Percentiles rank a stretch among this genome's conserved stretches.
phyloP scores from a whole-genome alignment of 2,113 vertebrate genomes.

The Pseudorhombus dupliciocellatus region DNA sequence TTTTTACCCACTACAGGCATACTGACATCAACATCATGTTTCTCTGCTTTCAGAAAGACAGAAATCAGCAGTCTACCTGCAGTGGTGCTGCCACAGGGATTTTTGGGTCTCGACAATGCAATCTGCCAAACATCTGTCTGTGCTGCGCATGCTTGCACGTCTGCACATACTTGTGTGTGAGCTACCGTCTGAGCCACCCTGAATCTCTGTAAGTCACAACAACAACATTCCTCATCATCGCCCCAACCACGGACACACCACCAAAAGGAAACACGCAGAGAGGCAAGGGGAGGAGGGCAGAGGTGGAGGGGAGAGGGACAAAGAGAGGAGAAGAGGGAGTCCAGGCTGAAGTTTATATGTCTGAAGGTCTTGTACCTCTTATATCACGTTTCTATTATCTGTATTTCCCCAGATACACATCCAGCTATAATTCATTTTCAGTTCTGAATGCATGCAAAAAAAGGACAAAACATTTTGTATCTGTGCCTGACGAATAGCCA shows the following conservation, averaged over 20 bases:
- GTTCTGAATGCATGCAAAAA: not conserved
- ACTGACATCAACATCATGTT: conserved; percentile 5
- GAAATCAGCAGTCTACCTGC: conserved; percentile 30
- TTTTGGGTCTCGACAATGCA: conserved; percentile 42
- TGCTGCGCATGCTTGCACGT: conserved; percentile 30
- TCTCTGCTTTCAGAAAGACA: not conserved
- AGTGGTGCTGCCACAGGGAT: conserved; percentile 2
- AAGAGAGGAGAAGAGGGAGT: conserved; percentile 19
- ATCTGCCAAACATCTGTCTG: conserved; percentile 53
- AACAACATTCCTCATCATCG: conserved; percentile 75
- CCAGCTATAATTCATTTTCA: conserved; percentile 2
- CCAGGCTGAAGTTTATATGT: conserved; percentile 15
- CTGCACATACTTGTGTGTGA: conserved; percentile 33
- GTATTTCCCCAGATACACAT: conserved; percentile 9
- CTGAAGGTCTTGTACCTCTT: conserved; percentile 1
- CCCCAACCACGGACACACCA: conserved; percentile 60
- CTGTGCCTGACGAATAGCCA: not conserved
- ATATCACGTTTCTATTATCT: not conserved
- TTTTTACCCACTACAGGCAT: conserved; percentile 7
- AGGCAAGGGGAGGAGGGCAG: conserved; percentile 22
- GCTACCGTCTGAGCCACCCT: conserved; percentile 67
- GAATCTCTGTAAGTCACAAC: conserved; percentile 68
- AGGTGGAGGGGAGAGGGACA: conserved; percentile 41
- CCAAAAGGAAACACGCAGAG: conserved; percentile 49
- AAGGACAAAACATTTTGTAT: not conserved